phyloP scores from a whole-genome alignment of 2,113 vertebrate genomes.

The Zosterops hypoxanthus region DNA sequence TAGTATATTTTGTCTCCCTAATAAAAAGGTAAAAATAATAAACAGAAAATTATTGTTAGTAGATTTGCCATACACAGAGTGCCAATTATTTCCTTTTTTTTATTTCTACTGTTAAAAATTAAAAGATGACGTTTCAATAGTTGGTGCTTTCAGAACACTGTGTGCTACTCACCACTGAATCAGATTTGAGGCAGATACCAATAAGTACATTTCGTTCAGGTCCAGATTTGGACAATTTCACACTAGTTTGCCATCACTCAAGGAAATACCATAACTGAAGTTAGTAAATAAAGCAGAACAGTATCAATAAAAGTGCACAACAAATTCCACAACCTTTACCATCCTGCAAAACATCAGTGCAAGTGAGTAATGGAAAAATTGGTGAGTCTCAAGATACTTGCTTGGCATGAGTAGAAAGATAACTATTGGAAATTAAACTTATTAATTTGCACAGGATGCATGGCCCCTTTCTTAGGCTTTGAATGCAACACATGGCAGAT shows the following conservation, averaged over 20 bases:
- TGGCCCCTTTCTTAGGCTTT: background rate
- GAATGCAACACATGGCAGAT: background rate
- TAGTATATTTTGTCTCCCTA: background rate
- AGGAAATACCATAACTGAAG: background rate
- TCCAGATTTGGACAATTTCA: background rate
- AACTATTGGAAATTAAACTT: slow-evolving; percentile 16
- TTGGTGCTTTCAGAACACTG: background rate
- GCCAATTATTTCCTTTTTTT: background rate
- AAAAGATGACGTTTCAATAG: background rate
- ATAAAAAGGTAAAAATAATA: slow-evolving; percentile 18
- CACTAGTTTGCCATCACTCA: background rate
- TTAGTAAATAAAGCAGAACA: background rate
- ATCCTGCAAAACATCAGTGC: background rate
- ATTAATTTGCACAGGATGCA: background rate
- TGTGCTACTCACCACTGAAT: background rate
- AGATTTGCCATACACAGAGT: background rate
- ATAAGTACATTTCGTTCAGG: background rate
- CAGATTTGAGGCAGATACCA: background rate
- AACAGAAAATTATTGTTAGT: background rate
- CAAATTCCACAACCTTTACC: background rate
- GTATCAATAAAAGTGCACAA: background rate
- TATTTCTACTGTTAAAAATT: background rate
- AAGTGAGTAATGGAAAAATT: background rate
- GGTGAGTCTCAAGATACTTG: background rate
- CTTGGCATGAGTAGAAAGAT: background rate